These are phyloP conservation scores for Ptychochromis oligacanthus DNA, from an alignment of 2,113 vertebrate species.

Conservation along the genomic window DNA sequence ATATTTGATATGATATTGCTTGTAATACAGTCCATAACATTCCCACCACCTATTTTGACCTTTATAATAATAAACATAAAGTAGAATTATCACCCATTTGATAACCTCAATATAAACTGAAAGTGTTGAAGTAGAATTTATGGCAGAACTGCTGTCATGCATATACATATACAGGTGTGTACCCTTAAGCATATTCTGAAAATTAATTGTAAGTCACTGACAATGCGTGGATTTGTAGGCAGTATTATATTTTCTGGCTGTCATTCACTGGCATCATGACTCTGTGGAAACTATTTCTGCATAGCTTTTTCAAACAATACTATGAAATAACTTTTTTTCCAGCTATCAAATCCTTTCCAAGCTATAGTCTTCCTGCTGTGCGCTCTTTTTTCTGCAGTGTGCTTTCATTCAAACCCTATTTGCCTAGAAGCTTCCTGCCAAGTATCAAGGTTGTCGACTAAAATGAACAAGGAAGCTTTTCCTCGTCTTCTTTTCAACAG, in stretches of 20 bases:
- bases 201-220: not conserved
- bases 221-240: not conserved
- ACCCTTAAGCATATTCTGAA: not conserved
- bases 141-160: too few species aligned
- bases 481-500: constrained; percentile 30
- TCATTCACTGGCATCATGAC: constrained; percentile 14
- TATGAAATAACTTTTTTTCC: constrained; percentile 31
- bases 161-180: not conserved
- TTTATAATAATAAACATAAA: not conserved
- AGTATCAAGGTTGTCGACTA: constrained; percentile 48
- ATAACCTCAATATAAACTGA: not conserved
- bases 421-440: constrained; percentile 47
- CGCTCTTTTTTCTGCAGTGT: constrained; percentile 7
- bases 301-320: constrained; percentile 14
- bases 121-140: too few species aligned
- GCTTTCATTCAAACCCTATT: constrained; percentile 50
- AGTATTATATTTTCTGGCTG: not conserved
- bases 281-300: not conserved
- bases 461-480: constrained; percentile 41
- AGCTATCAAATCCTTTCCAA: constrained; percentile 25
- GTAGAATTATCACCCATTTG: not conserved
- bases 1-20: not conserved
- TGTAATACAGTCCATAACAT: not conserved
- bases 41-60: not conserved
- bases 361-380: constrained; percentile 15